A percentile compares a stretch with the other conserved stretches of the same genome.
Evolutionary conservation across 2,797 vertebrate species (phyloP).

Genomic region (Dendrocincla fuliginosa): DNA sequence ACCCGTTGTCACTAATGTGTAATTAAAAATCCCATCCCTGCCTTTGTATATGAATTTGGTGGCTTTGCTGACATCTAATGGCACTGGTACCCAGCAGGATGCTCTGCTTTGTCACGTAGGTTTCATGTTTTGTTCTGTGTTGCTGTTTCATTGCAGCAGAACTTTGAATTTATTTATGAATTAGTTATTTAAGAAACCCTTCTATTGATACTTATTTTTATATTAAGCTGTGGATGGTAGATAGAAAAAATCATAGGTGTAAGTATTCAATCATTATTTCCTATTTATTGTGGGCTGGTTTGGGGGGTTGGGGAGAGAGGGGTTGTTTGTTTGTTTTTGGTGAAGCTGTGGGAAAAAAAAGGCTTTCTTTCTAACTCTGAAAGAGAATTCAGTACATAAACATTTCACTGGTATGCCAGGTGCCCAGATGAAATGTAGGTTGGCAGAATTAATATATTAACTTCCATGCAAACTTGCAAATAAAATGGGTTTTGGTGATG

Average conservation of each 20-base stretch:
- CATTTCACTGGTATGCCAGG: conserved; percentile 36
- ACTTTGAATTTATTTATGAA: background rate
- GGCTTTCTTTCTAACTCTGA: background rate
- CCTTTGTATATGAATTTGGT: background rate
- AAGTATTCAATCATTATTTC: background rate
- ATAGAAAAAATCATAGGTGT: background rate
- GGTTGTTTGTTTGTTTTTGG: conserved; percentile 27
- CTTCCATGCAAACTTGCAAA: conserved; percentile 60
- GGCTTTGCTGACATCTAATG: background rate
- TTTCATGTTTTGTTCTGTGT: background rate
- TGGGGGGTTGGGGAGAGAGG: background rate
- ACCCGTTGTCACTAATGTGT: conserved; percentile 26
- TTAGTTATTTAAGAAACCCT: background rate
- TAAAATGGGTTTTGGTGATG: conserved; percentile 66
- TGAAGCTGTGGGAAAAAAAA: conserved; percentile 29
- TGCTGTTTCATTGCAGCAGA: background rate
- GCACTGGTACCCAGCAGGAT: background rate
- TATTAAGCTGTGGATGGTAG: background rate
- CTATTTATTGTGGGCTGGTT: background rate
- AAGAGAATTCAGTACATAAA: conserved; percentile 46
- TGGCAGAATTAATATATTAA: conserved; percentile 60
- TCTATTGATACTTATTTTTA: background rate
- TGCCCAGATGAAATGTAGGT: conserved; percentile 50
- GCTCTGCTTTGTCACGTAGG: rapidly evolving
- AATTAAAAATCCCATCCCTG: background rate